phyloP scores from a whole-genome alignment of 1,140 invertebrate species.

The Pissodes strobi region DNA sequence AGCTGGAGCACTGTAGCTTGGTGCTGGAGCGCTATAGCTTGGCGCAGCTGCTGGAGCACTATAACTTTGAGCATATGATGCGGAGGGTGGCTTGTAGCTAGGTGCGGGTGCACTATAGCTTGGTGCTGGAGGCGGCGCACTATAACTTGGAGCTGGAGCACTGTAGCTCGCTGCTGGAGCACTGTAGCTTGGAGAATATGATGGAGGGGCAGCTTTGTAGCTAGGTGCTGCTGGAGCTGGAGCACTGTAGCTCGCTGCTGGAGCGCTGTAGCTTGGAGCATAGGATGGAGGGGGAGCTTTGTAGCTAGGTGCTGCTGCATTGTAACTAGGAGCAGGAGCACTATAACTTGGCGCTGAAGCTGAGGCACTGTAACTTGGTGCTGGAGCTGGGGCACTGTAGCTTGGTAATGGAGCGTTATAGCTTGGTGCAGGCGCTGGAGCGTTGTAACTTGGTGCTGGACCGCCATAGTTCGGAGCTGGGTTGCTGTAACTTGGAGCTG shows the following conservation, averaged over 20 bases:
- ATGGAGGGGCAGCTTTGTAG: conserved; percentile 25
- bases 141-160: conserved; percentile 27
- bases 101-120: conserved; percentile 15
- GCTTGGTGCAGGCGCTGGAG: conserved; percentile 30
- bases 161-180: conserved; percentile 27
- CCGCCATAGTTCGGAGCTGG: conserved; percentile 4
- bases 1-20: conserved; percentile 27
- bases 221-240: conserved; percentile 34
- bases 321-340: conserved; percentile 28
- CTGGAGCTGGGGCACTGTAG: conserved; percentile 22
- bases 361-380: conserved; percentile 21
- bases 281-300: conserved; percentile 23
- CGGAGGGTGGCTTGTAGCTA: conserved; percentile 1
- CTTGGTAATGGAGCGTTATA: conserved; percentile 34
- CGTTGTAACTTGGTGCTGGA: not conserved
- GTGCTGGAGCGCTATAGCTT: conserved; percentile 22
- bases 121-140: conserved; percentile 21
- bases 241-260: conserved; percentile 27
- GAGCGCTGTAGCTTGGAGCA: conserved; percentile 28
- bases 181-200: conserved; percentile 23
- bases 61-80: too few species aligned
- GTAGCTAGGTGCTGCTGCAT: conserved; percentile 31
- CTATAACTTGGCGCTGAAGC: conserved; percentile 22
- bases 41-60: conserved; percentile 26
- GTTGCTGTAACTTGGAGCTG: conserved; percentile 24